Evolutionary conservation across 2,113 vertebrate genomes (phyloP).

Genomic region (Onychostruthus taczanowskii): DNA sequence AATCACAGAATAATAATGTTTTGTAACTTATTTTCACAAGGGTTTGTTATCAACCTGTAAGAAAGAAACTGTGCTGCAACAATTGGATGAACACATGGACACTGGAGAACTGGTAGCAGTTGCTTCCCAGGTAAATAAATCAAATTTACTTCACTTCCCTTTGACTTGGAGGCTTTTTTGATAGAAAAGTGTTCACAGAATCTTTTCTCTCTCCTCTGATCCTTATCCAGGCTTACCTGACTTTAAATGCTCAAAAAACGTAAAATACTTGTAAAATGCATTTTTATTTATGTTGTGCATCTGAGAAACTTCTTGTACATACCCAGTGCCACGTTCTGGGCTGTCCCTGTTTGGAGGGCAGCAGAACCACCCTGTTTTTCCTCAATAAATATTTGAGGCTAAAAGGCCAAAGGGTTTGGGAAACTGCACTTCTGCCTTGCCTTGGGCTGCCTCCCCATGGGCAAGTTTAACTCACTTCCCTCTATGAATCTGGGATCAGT

Average conservation of each 20-base stretch:
- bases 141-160: not conserved
- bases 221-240: not conserved
- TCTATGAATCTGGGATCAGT: not conserved
- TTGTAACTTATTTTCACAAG: slow-evolving; percentile 59
- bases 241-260: not conserved
- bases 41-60: slow-evolving; percentile 80
- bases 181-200: not conserved
- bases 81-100: slow-evolving; percentile 84
- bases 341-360: not conserved
- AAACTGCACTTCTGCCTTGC: not conserved
- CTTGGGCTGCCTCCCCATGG: not conserved
- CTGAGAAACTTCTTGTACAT: not conserved
- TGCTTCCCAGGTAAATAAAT: slow-evolving; percentile 81
- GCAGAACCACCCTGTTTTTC: not conserved
- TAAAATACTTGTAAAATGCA: not conserved
- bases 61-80: slow-evolving; percentile 78
- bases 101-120: slow-evolving; percentile 85
- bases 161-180: not conserved
- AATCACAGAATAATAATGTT: not conserved
- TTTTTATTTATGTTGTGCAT: not conserved
- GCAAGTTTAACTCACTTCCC: not conserved
- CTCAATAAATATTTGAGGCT: not conserved
- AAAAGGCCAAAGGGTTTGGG: not conserved
- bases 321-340: not conserved
- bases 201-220: not conserved